phyloP scores from a whole-genome alignment of 2,797 vertebrate species.

The Scleropages formosus region DNA sequence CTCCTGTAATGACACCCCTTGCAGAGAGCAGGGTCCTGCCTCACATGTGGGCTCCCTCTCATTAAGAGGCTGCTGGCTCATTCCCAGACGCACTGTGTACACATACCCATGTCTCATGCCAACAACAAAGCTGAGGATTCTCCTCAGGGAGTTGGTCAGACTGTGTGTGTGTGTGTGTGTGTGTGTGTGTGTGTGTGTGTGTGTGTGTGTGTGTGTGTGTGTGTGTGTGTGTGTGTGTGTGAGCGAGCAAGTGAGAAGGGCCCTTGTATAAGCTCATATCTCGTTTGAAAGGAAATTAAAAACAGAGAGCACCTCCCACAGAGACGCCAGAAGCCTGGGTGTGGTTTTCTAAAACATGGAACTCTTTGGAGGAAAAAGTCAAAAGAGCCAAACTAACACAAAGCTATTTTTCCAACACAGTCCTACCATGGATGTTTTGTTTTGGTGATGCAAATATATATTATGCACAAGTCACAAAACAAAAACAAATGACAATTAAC shows the following conservation, averaged over 20 bases:
- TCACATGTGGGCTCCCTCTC: slow-evolving; percentile 8
- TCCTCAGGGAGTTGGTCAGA: background rate
- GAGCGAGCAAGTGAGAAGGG: no score
- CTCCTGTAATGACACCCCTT: background rate
- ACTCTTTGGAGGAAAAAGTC: background rate
- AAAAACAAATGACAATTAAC: no score
- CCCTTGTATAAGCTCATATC: background rate
- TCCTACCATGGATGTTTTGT: no score
- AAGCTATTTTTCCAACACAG: no score
- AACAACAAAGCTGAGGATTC: background rate
- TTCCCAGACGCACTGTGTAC: background rate
- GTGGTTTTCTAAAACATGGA: background rate
- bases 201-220: background rate
- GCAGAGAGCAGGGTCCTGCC: slow-evolving; percentile 7
- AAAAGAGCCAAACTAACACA: background rate
- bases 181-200: background rate
- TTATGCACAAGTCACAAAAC: no score
- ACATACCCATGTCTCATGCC: background rate
- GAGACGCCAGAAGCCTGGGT: background rate
- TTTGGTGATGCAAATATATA: no score
- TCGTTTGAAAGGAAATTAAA: background rate
- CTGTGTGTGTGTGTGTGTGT: background rate
- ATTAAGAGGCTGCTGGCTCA: slow-evolving; percentile 19
- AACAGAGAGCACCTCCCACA: background rate
- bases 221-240: background rate